These are phyloP conservation scores for Tauraco erythrolophus DNA, from an alignment of 2,113 vertebrate species.

Conservation along the genomic window DNA sequence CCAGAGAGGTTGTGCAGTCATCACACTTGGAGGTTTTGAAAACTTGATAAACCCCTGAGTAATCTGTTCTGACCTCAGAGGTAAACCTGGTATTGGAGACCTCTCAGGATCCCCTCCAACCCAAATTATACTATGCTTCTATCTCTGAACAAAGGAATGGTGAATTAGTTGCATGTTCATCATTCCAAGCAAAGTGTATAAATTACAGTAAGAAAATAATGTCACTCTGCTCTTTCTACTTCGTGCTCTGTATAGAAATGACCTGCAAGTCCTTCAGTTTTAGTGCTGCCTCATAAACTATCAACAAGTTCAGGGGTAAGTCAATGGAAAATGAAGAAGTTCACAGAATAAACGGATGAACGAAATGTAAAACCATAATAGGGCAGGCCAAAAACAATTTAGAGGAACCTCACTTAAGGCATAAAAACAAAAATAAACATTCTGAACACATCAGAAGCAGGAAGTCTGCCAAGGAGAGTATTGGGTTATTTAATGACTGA, in stretches of 20 bases:
- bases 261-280: slow-evolving; percentile 32
- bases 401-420: not conserved
- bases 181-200: not conserved
- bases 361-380: slow-evolving; percentile 32
- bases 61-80: not conserved
- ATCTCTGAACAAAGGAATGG: not conserved
- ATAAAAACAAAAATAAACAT: slow-evolving; percentile 12
- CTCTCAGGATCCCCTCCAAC: not conserved
- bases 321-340: slow-evolving; percentile 30
- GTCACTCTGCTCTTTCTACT: not conserved
- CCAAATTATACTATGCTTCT: not conserved
- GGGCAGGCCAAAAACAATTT: slow-evolving; percentile 12
- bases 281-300: slow-evolving; percentile 14
- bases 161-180: not conserved
- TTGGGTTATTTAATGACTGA: not conserved
- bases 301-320: slow-evolving; percentile 15
- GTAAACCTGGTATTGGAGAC: not conserved
- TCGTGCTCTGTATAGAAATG: not conserved
- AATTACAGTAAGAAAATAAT: not conserved
- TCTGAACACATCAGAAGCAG: not conserved
- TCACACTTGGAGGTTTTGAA: not conserved
- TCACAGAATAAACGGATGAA: slow-evolving; percentile 6
- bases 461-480: not conserved
- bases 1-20: not conserved
- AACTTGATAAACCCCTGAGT: not conserved